Conservation (phyloP, 2,113 vertebrate species). For the Sylvilagus bachmani region DNA sequence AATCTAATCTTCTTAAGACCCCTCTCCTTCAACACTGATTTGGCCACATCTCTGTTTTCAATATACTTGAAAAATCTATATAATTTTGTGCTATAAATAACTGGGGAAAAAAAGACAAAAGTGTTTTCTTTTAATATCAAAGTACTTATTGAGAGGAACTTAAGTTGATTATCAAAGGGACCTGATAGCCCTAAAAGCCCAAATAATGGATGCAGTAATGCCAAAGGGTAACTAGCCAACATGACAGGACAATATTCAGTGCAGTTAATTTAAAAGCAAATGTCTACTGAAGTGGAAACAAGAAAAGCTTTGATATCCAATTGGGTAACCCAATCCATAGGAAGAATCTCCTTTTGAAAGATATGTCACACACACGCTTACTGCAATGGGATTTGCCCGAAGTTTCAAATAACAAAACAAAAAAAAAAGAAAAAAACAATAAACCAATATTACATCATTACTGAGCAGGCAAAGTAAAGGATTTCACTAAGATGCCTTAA, state of each 20-base stretch:
- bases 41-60: conserved; percentile 99
- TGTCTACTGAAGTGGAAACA: conserved; percentile 76
- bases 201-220: conserved; percentile 81
- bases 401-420: conserved; percentile 62
- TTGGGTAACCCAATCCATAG: conserved; percentile 79
- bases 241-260: conserved; percentile 81
- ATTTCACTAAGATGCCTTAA: conserved; percentile 62
- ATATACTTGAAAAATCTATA: conserved; percentile 99
- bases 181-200: conserved; percentile 67
- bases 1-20: conserved; percentile 98
- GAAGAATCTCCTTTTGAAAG: conserved; percentile 72
- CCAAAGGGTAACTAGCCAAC: conserved; percentile 81
- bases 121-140: conserved; percentile 73
- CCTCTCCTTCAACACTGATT: conserved; percentile 98
- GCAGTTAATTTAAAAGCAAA: conserved; percentile 84
- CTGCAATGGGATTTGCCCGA: conserved; percentile 50
- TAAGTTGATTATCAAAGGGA: conserved; percentile 69
- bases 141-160: conserved; percentile 42
- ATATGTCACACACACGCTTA: conserved; percentile 58
- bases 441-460: conserved; percentile 41
- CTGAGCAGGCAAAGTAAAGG: conserved; percentile 65
- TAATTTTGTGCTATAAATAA: conserved; percentile 99
- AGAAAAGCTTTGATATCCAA: conserved; percentile 78
- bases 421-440: conserved; percentile 38
- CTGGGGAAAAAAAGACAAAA: conserved; percentile 87